phyloP scores from a whole-genome alignment of 2,888 invertebrate species.

The Chloroclysta siterata region DNA sequence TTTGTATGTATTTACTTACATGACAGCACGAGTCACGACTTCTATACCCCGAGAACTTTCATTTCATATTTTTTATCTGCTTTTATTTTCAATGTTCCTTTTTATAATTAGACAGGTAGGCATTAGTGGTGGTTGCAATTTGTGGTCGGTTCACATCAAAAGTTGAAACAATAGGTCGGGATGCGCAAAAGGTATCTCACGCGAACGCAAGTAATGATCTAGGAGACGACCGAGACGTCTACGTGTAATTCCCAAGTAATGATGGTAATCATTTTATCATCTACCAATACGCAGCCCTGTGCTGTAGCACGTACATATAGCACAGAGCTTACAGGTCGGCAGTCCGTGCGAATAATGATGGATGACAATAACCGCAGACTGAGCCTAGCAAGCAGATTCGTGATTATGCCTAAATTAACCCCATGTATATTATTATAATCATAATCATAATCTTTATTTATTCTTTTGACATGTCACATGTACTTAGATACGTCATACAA shows the following conservation, averaged over 20 bases:
- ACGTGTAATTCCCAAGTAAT: conserved; percentile 74
- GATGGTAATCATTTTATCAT: conserved; percentile 82
- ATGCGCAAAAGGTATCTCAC: conserved; percentile 60
- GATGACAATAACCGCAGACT: conserved; percentile 44
- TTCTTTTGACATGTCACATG: too few relatives aligned
- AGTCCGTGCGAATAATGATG: conserved; percentile 65
- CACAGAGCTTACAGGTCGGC: conserved; percentile 41
- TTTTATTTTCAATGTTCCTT: conserved; percentile 16
- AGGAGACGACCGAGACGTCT: conserved; percentile 55
- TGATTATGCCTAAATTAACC: not conserved
- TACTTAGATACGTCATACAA: too few relatives aligned
- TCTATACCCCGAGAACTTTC: conserved; percentile 23
- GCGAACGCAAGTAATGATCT: conserved; percentile 65
- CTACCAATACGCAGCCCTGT: conserved; percentile 58
- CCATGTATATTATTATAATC: not conserved
- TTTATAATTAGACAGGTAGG: conserved; percentile 14
- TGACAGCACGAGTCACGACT: conserved; percentile 22
- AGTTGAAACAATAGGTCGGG: conserved; percentile 49
- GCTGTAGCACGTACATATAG: conserved; percentile 5
- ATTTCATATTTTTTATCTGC: conserved; percentile 11
- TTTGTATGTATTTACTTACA: conserved; percentile 8
- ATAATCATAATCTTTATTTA: too few relatives aligned
- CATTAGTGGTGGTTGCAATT: conserved; percentile 15
- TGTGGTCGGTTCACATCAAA: conserved; percentile 38
- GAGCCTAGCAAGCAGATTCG: not conserved